These are phyloP conservation scores for Clunio marinus DNA, from an alignment of 2,888 invertebrate species.

Conservation along the genomic window DNA sequence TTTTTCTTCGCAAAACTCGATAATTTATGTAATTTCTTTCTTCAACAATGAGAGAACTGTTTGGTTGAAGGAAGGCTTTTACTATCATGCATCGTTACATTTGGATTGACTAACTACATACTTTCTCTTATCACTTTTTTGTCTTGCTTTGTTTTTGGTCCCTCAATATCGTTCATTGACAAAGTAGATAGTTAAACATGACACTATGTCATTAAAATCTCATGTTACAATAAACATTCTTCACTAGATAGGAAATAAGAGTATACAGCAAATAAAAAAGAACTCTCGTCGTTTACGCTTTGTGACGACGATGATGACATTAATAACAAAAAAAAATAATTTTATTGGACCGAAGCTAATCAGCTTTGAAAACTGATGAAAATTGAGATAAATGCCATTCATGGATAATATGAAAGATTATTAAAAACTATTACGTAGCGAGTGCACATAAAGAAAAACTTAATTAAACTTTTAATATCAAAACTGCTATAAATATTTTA, in stretches of 20 bases:
- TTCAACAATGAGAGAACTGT: conserved; percentile 18
- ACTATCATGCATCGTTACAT: neutral
- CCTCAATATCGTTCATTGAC: no score
- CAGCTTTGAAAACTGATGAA: neutral
- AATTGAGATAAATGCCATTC: no score
- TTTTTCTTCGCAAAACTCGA: neutral
- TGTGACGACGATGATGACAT: neutral
- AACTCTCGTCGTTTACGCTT: neutral
- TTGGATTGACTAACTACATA: neutral
- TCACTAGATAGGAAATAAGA: no score
- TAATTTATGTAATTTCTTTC: conserved; percentile 26
- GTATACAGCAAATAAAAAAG: no score
- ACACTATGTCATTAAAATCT: conserved; percentile 20
- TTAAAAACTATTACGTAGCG: no score
- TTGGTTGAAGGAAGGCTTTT: neutral
- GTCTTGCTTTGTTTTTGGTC: neutral
- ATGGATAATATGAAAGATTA: no score
- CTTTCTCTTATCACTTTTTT: conserved; percentile 19
- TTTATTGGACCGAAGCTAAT: neutral
- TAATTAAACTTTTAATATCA: no score
- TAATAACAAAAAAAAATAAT: neutral
- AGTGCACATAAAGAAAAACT: no score
- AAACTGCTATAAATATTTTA: no score
- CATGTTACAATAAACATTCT: neutral
- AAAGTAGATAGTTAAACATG: neutral